Evolutionary conservation across 2,888 invertebrate genomes (phyloP).

Genomic region (Eudemis profundana): DNA sequence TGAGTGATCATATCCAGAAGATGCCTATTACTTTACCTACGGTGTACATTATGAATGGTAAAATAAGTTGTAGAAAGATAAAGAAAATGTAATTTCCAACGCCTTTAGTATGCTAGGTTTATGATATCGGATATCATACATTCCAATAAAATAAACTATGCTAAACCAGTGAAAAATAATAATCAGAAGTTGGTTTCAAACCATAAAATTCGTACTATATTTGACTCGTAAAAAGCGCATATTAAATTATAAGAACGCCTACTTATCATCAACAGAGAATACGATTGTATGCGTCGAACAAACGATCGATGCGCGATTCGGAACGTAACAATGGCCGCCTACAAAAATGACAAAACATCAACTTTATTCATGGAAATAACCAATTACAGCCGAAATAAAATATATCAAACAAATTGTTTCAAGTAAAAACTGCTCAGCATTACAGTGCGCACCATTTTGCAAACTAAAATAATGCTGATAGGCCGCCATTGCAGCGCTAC

Average conservation of each 20-base stretch:
- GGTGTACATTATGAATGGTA: no score
- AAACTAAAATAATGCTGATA: constrained; percentile 46
- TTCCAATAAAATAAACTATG: no score
- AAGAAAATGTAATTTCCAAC: no score
- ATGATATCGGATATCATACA: no score
- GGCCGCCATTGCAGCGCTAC: constrained; percentile 55
- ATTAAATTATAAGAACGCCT: constrained; percentile 35
- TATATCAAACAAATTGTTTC: constrained; percentile 55
- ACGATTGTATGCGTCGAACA: neutral
- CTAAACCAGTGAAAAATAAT: constrained; percentile 12
- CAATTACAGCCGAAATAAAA: constrained; percentile 46
- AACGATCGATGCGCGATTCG: constrained; percentile 50
- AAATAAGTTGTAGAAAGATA: no score
- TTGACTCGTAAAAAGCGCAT: constrained; percentile 36
- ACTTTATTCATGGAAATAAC: constrained; percentile 42
- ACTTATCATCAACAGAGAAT: constrained; percentile 27
- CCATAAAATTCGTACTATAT: constrained; percentile 17
- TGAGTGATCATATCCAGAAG: no score
- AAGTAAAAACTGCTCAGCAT: constrained; percentile 57
- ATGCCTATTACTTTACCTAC: no score
- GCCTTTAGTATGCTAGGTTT: no score
- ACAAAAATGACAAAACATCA: constrained; percentile 44
- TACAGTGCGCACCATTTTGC: constrained; percentile 57
- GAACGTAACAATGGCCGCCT: constrained; percentile 57
- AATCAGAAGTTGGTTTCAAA: constrained; percentile 8